Percentiles rank a stretch among this genome's conserved stretches.
These are phyloP conservation scores for Scolopax rusticola DNA, from an alignment of 2,797 vertebrate species.

Conservation along the genomic window DNA sequence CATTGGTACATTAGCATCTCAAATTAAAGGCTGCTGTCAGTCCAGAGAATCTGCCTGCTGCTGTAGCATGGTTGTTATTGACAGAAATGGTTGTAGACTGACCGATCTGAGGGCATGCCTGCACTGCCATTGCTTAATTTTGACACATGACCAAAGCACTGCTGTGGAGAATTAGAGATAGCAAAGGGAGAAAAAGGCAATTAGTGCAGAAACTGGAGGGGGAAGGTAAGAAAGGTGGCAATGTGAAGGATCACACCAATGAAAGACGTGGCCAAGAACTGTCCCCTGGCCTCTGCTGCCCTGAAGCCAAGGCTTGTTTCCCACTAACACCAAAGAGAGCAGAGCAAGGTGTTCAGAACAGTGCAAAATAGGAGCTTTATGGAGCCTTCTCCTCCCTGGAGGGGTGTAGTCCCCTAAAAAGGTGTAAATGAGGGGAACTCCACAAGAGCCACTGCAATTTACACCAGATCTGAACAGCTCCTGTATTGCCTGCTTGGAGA, in stretches of 20 bases:
- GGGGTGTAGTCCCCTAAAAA: neutral
- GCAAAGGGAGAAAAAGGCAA: neutral
- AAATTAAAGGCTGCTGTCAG: neutral
- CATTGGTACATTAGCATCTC: neutral
- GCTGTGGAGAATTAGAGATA: neutral
- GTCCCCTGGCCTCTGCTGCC: neutral
- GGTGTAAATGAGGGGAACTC: neutral
- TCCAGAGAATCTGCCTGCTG: neutral
- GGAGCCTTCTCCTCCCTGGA: neutral
- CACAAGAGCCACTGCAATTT: neutral
- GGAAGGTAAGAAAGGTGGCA: neutral
- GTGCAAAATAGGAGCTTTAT: neutral
- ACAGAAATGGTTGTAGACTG: neutral
- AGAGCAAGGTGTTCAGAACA: neutral
- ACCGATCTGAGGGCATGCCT: neutral
- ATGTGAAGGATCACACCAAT: neutral
- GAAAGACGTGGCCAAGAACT: fast-evolving
- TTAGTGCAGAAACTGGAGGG: neutral
- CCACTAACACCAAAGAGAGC: neutral
- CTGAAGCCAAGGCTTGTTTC: neutral
- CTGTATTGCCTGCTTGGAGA: neutral
- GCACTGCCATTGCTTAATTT: neutral
- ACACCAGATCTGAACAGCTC: neutral
- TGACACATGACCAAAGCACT: neutral
- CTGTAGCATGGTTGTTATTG: neutral